Conservation (phyloP, 2,797 vertebrate genomes). For the Labeo calbasu region DNA sequence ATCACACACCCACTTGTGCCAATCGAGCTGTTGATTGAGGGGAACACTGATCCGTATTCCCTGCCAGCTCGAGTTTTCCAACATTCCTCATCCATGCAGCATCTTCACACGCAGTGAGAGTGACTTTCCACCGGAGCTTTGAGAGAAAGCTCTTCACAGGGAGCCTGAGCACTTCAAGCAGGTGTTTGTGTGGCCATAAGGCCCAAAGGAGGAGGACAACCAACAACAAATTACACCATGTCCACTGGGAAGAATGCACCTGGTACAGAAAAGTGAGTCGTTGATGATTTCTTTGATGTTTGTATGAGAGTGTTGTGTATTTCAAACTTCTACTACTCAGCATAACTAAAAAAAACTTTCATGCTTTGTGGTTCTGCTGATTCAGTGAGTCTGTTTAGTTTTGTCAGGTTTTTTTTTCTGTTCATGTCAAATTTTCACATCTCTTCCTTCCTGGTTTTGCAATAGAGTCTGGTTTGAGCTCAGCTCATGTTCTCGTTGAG, state of each 20-base stretch:
- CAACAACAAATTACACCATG: constrained; percentile 63
- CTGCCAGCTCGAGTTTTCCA: not conserved
- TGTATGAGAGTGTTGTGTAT: not conserved
- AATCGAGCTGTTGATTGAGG: not conserved
- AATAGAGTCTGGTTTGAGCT: constrained; percentile 16
- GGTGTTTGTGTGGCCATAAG: constrained; percentile 62
- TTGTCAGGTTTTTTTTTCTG: constrained; percentile 16
- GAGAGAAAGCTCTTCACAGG: not conserved
- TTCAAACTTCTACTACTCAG: not conserved
- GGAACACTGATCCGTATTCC: not conserved
- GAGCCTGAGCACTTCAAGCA: constrained; percentile 56
- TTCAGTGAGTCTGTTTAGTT: constrained; percentile 34
- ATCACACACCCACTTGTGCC: constrained; percentile 20
- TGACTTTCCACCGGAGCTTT: constrained; percentile 1
- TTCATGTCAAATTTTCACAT: constrained; percentile 25
- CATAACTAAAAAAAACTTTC: not conserved
- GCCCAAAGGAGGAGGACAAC: constrained; percentile 54
- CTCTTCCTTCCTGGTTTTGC: constrained; percentile 60
- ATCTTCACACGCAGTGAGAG: not conserved
- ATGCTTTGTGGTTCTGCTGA: constrained; percentile 7
- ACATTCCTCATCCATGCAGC: not conserved
- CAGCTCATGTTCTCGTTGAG: not conserved
- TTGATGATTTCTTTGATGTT: not conserved
- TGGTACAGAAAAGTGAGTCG: constrained; percentile 71
- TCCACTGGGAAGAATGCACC: constrained; percentile 75